Conservation (phyloP, 2,113 vertebrate species). For the Piprites chloris region DNA sequence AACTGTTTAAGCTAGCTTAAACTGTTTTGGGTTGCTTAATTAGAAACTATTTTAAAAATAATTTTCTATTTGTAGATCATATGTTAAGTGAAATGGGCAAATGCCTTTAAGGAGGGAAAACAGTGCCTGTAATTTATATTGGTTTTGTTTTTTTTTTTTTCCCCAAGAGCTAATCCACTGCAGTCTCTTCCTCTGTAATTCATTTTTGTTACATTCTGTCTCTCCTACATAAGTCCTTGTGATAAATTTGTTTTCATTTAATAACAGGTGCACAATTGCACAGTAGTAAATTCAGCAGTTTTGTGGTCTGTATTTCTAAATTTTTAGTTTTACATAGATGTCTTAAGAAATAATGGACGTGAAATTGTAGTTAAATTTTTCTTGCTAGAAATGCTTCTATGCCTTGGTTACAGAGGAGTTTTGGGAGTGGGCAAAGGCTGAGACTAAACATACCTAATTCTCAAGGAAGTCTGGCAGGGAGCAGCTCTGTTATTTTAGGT, state of each 20-base stretch:
- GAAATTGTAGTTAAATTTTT: background rate
- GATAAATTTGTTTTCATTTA: background rate
- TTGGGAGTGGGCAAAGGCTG: background rate
- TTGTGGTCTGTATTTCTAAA: background rate
- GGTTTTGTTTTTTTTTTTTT: background rate
- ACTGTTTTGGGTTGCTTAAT: background rate
- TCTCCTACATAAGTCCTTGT: accelerated
- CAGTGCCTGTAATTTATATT: background rate
- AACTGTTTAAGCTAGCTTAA: background rate
- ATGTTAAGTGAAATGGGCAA: background rate
- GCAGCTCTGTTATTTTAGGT: background rate
- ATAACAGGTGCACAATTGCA: background rate
- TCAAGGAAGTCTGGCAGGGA: background rate
- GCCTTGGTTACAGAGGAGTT: background rate
- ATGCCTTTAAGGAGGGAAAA: background rate
- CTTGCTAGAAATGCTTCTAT: background rate
- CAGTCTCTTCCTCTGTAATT: background rate
- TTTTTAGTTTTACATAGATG: background rate
- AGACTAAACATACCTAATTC: background rate
- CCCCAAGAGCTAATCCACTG: background rate
- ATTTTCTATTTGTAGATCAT: background rate
- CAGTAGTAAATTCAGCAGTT: background rate
- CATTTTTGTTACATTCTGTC: background rate
- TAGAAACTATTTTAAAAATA: background rate
- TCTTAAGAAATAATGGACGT: background rate